Conservation (phyloP, 2,797 vertebrate genomes). For the Spondyliosoma cantharus region DNA sequence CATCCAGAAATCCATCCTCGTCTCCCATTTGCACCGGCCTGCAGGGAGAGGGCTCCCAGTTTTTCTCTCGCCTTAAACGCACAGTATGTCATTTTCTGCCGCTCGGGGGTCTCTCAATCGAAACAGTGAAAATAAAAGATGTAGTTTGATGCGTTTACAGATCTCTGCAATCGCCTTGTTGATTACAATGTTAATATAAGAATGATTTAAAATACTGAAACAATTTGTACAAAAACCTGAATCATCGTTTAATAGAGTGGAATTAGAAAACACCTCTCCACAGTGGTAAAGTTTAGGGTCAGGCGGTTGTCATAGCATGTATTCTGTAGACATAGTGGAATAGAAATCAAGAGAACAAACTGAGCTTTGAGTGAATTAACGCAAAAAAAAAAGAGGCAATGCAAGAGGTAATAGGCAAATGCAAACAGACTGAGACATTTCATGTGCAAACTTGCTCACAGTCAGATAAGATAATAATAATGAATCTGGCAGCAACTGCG, state of each 20-base stretch:
- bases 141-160: not conserved
- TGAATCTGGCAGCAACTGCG: not conserved
- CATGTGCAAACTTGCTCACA: conserved; percentile 8
- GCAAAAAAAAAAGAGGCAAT: not conserved
- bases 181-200: not conserved
- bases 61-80: not conserved
- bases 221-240: no score
- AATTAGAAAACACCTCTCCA: no score
- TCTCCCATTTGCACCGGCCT: conserved; percentile 31
- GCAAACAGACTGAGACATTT: conserved; percentile 12
- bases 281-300: no score
- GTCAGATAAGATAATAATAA: not conserved
- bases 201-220: no score
- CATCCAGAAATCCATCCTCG: conserved; percentile 67
- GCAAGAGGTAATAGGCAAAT: not conserved
- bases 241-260: no score
- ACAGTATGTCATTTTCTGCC: no score
- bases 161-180: not conserved
- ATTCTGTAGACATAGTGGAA: not conserved
- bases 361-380: not conserved
- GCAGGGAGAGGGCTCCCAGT: conserved; percentile 30
- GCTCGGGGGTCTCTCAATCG: no score
- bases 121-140: no score
- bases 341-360: not conserved
- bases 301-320: no score